Base-by-base conservation (phyloP, 2,888 invertebrate genomes). In the Cephus rjabovi region DNA sequence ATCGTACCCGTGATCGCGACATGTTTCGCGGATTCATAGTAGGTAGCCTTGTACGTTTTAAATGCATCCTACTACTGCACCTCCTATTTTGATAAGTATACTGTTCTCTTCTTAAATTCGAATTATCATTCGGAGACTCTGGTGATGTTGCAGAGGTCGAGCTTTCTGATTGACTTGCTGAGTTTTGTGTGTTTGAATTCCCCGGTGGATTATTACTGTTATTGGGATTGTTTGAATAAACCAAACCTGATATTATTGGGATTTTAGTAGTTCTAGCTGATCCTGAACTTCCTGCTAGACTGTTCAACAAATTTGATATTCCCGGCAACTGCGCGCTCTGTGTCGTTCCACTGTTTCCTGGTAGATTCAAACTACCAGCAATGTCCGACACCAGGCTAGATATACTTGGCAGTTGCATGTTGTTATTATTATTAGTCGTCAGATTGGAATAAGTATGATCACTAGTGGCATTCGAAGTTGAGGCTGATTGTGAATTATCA, bases 401-500 rank as follows among this genome's bases (percentile, higher is more conserved):
- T 75, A 86, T 83, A 74, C 83, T 87, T 2, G 85, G 86, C 23
- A 86, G 74, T 70, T 82, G 86, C 68, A 79, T 75, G 31, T 81
- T 83, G 4, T 73, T 75, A 73, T 74, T 76, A 15, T 69, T 75
- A 23, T 69, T 75, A 1, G 75, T 77, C 12, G 80, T 80, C 69
- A 84, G 37, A 79, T 86, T 87, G 3, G 88, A 87, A 76, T 88
- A 87, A 1, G 88, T 89, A 69, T 88, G 89, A 84, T 89, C 88
- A 73, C 34, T 86, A 34, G 82, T 83, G 23, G 83, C 78, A 76
- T 76, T 80, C 11, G 76, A 33, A 23, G 81, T 30, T 23, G 12
- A 71, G 74, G 40, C 23, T 68, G 69, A 68, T 23, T 23, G 75
- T 74, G 12, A 56, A 69, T 74, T 76, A 70, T 73, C 71, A n/a